Conservation (phyloP, 2,888 invertebrate species). For the Hirtodrosophila trivittata region DNA sequence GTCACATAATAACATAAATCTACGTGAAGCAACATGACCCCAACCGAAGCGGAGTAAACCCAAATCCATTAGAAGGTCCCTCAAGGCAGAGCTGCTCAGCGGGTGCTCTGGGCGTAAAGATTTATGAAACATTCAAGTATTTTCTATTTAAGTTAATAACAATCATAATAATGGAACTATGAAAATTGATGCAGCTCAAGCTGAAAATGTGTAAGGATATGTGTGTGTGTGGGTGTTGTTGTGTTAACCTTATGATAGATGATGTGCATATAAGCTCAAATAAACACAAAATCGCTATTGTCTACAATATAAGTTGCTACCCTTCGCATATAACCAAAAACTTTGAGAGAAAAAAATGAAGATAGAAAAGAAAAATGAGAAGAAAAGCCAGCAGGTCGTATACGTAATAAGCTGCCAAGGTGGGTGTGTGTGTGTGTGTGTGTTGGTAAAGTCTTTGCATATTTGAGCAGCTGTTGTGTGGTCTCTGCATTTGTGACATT, state of each 20-base stretch:
- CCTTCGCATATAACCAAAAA: slow-evolving; percentile 15
- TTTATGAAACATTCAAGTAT: slow-evolving; percentile 79
- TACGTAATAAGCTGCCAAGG: slow-evolving; percentile 58
- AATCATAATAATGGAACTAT: slow-evolving; percentile 81
- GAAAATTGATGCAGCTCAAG: slow-evolving; percentile 72
- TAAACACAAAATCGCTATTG: slow-evolving; percentile 73
- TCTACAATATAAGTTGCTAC: slow-evolving; percentile 52
- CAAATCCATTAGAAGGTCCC: slow-evolving; percentile 6
- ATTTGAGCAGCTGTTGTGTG: slow-evolving; percentile 65
- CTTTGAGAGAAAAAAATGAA: background rate
- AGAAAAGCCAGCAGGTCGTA: slow-evolving; percentile 42
- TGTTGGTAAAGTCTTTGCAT: slow-evolving; percentile 60
- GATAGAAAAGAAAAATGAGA: no score
- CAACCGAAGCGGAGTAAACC: slow-evolving; percentile 25
- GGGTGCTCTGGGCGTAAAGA: slow-evolving; percentile 57
- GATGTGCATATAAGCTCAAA: slow-evolving; percentile 77
- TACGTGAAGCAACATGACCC: slow-evolving; percentile 64
- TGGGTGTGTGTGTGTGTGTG: slow-evolving; percentile 28
- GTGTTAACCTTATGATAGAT: slow-evolving; percentile 69
- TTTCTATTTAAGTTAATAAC: slow-evolving; percentile 81
- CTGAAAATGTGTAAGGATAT: slow-evolving; percentile 5
- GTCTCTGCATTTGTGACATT: slow-evolving; percentile 74
- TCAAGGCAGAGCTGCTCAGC: slow-evolving; percentile 45
- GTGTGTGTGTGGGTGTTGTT: slow-evolving; percentile 15
- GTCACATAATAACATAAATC: slow-evolving; percentile 61